phyloP scores from a whole-genome alignment of 2,113 vertebrate species.

The Telmatochromis sp. region DNA sequence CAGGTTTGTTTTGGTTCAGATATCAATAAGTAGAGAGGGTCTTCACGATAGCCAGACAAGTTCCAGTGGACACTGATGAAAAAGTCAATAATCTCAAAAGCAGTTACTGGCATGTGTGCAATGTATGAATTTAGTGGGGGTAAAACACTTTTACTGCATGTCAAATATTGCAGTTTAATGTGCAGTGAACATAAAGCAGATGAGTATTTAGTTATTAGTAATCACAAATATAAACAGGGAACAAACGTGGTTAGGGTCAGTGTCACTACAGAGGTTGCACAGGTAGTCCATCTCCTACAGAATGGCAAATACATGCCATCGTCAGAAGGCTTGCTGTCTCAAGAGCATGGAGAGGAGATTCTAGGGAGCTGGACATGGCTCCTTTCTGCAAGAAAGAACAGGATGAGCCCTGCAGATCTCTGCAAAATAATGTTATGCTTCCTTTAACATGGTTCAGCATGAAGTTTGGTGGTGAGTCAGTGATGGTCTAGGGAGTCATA shows the following conservation, averaged over 20 bases:
- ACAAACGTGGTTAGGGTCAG: neutral
- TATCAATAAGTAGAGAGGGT: neutral
- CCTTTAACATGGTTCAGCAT: neutral
- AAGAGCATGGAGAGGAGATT: neutral
- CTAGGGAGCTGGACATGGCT: neutral
- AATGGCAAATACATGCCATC: neutral
- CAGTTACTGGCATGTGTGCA: neutral
- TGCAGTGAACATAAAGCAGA: neutral
- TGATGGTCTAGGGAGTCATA: neutral
- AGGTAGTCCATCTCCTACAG: neutral
- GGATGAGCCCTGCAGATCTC: neutral
- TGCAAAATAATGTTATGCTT: neutral
- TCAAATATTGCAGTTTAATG: neutral
- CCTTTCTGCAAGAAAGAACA: neutral
- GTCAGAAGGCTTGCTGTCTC: neutral
- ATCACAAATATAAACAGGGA: neutral
- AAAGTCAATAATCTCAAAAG: neutral
- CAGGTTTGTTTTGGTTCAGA: neutral
- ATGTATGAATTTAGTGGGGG: neutral
- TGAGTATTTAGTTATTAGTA: neutral
- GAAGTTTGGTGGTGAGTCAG: neutral
- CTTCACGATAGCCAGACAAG: neutral
- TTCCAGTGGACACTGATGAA: neutral
- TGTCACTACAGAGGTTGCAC: neutral
- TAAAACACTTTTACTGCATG: neutral